Conservation (phyloP, 2,888 invertebrate genomes). For the Lasioglossum figueresi region DNA sequence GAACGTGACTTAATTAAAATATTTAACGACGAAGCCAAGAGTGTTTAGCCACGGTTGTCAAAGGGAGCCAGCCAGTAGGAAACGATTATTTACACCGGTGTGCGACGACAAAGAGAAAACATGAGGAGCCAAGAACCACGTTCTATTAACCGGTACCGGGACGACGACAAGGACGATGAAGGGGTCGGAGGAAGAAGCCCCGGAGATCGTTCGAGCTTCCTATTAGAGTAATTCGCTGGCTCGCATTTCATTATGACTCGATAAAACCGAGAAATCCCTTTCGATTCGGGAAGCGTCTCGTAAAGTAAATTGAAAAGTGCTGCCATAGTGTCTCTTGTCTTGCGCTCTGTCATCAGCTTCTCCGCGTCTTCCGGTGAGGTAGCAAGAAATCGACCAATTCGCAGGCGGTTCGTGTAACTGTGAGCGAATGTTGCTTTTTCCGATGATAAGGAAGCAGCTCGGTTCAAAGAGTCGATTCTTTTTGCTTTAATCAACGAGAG, state of each 20-base stretch:
- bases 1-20: conserved; percentile 60
- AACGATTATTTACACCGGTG: conserved; percentile 56
- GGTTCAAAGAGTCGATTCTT: neutral
- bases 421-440: conserved; percentile 21
- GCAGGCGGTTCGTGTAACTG: conserved; percentile 47
- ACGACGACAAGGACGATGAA: neutral
- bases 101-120: conserved; percentile 35
- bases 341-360: conserved; percentile 21
- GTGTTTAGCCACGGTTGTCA: conserved; percentile 40
- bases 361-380: neutral
- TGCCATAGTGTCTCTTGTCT: conserved; percentile 32
- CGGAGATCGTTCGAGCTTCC: conserved; percentile 32
- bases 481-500: neutral
- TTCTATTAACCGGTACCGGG: conserved; percentile 24
- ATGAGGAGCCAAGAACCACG: conserved; percentile 21
- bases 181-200: conserved; percentile 12
- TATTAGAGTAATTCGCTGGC: conserved; percentile 69
- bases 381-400: conserved; percentile 37
- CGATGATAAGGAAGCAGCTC: conserved; percentile 58
- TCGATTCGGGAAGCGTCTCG: conserved; percentile 44
- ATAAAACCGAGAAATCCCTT: conserved; percentile 68
- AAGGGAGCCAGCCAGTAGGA: conserved; percentile 33
- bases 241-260: conserved; percentile 70
- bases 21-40: conserved; percentile 41
- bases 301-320: conserved; percentile 68